Base-by-base conservation (phyloP, 2,113 vertebrate species). In the Chaetodon trifascialis region DNA sequence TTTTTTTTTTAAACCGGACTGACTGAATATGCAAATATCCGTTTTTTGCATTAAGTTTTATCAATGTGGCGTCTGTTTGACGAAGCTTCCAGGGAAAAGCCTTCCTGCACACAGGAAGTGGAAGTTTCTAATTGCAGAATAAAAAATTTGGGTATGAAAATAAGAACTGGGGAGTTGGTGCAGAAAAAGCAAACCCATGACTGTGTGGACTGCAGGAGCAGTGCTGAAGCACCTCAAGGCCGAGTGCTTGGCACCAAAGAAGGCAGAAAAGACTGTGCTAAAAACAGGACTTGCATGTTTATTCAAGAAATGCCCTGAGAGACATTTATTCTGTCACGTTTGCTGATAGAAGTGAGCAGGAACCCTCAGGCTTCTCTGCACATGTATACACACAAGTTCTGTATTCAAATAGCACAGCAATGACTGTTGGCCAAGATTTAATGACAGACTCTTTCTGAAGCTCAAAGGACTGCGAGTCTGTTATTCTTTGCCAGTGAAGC, bases 401-500 rank as follows among this genome's bases (percentile, higher is more conserved):
- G 12, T 54, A 60, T 69, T 79, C 2, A 77, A 47, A 65, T 0
- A 42, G 68, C 51, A 34, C 8, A 69, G 67, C 25, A 5, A 52
- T 77, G 38, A 46, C 75, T 67, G 30, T 1, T 9, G 58, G 16
- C 11, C 23, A 47, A n/a, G 16, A 8, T 68, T 46, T 72, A 71
- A 83, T 68, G 46, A 82, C 44, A 85, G 55, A 52, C 76, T 83
- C 47, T 16, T 62, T 44, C 12, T 54, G 25, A 64, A 72, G 65
- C 55, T 91, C 59, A 67, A 55, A 76, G 54, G 2, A 44, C 12
- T 19, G 11, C 59, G 74, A 9, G 64, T 23, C 66, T 83, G 2
- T 55, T 72, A 78, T 81, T 78, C 17, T 63, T n/a, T 25, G 2
- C 56, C 40, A 80, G 49, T 51, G 59, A 68, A 66, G 75, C 54